Evolutionary conservation across 2,888 invertebrate genomes (phyloP).

Genomic region (Petrophora chlorosata): DNA sequence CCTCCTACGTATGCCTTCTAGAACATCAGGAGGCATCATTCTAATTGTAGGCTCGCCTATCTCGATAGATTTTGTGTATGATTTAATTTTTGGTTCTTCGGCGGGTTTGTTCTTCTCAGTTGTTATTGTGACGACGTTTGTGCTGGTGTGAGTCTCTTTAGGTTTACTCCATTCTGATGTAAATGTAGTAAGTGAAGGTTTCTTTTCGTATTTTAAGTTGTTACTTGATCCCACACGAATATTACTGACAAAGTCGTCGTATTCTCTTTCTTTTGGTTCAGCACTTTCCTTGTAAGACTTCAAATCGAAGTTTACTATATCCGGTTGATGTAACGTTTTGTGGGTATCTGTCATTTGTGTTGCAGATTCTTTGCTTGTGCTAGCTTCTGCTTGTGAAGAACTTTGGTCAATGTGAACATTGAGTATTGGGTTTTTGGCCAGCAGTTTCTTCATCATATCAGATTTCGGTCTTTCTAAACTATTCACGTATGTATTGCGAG

Average conservation of each 20-base stretch:
- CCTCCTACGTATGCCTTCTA: slow-evolving; percentile 69
- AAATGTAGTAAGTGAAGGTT: slow-evolving; percentile 55
- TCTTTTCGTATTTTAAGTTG: slow-evolving; percentile 67
- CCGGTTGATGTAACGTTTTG: slow-evolving; percentile 78
- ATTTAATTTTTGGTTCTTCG: slow-evolving; percentile 61
- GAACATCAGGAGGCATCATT: slow-evolving; percentile 73
- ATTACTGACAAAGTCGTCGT: slow-evolving; percentile 78
- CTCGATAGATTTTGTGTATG: slow-evolving; percentile 79
- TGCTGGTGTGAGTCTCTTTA: slow-evolving; percentile 54
- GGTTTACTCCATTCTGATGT: slow-evolving; percentile 66
- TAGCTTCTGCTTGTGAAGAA: slow-evolving; percentile 57
- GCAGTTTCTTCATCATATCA: slow-evolving; percentile 83
- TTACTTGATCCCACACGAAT: slow-evolving; percentile 77
- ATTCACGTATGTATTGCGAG: slow-evolving; percentile 83
- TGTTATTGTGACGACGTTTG: slow-evolving; percentile 76
- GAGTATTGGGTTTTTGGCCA: slow-evolving; percentile 79
- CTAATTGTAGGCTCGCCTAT: slow-evolving; percentile 70
- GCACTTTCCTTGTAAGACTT: slow-evolving; percentile 54
- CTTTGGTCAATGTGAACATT: slow-evolving; percentile 74
- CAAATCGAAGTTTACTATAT: slow-evolving; percentile 77
- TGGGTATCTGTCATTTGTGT: slow-evolving; percentile 67
- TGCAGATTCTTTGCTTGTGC: slow-evolving; percentile 58
- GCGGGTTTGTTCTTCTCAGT: slow-evolving; percentile 64
- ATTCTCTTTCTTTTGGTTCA: slow-evolving; percentile 60
- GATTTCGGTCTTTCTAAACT: slow-evolving; percentile 86